Percentiles rank a stretch among this genome's conserved stretches.
Conservation (phyloP, 2,888 invertebrate species). For the Hemithea aestivaria region DNA sequence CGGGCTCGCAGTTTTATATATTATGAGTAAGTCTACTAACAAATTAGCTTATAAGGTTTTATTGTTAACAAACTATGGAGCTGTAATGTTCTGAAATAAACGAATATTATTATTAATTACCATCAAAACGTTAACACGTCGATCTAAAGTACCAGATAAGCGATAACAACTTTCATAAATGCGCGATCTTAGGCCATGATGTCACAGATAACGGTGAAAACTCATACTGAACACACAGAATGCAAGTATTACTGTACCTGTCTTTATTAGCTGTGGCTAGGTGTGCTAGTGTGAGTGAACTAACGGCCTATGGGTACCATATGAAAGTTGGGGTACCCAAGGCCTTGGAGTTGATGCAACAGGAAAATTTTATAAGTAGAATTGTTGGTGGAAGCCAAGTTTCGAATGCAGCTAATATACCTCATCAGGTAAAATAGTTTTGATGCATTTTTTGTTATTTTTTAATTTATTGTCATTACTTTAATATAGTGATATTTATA, state of each 20-base stretch:
- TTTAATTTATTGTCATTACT: no score
- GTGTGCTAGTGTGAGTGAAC: constrained; percentile 5
- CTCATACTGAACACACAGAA: not conserved
- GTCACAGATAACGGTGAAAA: constrained; percentile 4
- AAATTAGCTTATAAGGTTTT: no score
- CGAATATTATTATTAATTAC: no score
- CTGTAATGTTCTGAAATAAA: no score
- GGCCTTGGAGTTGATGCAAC: constrained; percentile 32
- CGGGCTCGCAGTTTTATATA: no score
- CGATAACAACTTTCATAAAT: constrained; percentile 7
- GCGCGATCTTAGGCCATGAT: constrained; percentile 8
- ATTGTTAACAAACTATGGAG: no score
- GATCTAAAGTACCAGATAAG: constrained; percentile 3
- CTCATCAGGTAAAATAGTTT: constrained; percentile 42
- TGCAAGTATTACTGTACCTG: constrained; percentile 1
- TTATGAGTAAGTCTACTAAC: no score
- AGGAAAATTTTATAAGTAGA: constrained; percentile 30
- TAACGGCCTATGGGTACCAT: constrained; percentile 40
- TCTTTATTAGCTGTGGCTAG: constrained; percentile 1
- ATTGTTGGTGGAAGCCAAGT: constrained; percentile 52
- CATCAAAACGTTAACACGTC: no score
- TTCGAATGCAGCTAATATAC: constrained; percentile 30
- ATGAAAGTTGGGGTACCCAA: constrained; percentile 44
- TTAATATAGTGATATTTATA: no score
- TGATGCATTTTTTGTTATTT: not conserved